A percentile compares a stretch with the other conserved stretches of the same genome.
phyloP scores from a whole-genome alignment of 2,113 vertebrate species.

The Aythya baeri region DNA sequence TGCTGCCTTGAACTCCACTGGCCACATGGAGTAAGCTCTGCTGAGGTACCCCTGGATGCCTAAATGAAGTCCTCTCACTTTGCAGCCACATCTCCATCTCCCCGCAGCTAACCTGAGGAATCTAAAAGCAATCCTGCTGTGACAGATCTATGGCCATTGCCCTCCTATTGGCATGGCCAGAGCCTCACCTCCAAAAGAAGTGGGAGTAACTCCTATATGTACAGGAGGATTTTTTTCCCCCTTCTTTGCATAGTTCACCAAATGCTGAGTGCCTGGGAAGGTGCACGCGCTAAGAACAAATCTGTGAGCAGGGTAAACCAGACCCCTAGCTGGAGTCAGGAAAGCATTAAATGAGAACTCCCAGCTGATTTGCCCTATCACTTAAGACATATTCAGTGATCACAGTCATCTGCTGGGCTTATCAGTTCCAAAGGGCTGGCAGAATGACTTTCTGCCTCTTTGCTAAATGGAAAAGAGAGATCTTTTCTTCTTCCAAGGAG shows the following conservation, averaged over 20 bases:
- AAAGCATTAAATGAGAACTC: not conserved
- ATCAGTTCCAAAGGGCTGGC: not conserved
- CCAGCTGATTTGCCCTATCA: not conserved
- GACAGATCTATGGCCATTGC: not conserved
- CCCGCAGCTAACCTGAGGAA: not conserved
- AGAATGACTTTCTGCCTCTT: not conserved
- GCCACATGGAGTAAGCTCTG: not conserved
- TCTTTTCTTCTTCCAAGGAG: not conserved
- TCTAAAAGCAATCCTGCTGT: not conserved
- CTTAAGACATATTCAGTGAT: not conserved
- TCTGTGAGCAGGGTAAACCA: not conserved
- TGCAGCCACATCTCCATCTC: not conserved
- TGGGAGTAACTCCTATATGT: not conserved
- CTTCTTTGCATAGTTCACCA: not conserved
- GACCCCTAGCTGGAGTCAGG: not conserved
- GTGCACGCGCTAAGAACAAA: not conserved
- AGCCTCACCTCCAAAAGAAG: not conserved
- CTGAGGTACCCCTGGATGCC: not conserved
- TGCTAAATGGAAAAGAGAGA: not conserved
- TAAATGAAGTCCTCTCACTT: not conserved
- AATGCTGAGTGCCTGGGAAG: not conserved
- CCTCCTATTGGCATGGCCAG: not conserved
- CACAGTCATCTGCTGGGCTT: not conserved
- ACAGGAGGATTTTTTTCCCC: not conserved
- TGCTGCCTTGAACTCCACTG: not conserved